These are phyloP conservation scores for Homarus gammarus DNA, from an alignment of 2,888 invertebrate genomes.

Conservation along the genomic window DNA sequence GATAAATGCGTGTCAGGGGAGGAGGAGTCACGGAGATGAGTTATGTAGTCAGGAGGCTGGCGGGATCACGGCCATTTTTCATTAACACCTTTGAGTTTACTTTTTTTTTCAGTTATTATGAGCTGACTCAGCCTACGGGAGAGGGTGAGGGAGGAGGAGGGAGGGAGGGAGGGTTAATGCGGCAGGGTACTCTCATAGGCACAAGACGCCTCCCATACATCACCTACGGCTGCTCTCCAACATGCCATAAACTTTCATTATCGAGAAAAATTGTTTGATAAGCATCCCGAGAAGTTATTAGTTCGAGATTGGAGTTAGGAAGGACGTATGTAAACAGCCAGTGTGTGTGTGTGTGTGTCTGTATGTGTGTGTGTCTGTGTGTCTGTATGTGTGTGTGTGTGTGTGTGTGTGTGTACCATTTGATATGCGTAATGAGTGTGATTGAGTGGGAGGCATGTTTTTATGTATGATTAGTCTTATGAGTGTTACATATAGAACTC, in stretches of 20 bases:
- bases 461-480: too few species aligned
- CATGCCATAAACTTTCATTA: constrained; percentile 32
- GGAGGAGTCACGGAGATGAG: constrained; percentile 13
- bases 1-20: constrained; percentile 40
- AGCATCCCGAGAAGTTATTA: constrained; percentile 33
- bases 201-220: neutral
- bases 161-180: neutral
- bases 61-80: constrained; percentile 36
- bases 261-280: constrained; percentile 45
- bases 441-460: too few species aligned
- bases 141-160: neutral
- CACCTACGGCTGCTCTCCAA: constrained; percentile 1
- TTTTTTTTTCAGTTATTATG: constrained; percentile 14
- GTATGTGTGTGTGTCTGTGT: neutral
- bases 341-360: neutral
- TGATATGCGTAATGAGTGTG: too few species aligned
- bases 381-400: neutral
- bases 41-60: constrained; percentile 24
- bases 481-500: too few species aligned
- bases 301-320: neutral
- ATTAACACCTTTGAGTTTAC: constrained; percentile 33
- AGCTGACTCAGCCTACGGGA: constrained; percentile 18
- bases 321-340: neutral
- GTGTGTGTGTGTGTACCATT: neutral
- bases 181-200: neutral